Percentiles rank a stretch among this genome's conserved stretches.
These are phyloP conservation scores for Heliocidaris tuberculata DNA, from an alignment of 35 echinoderm and acorn worm genomes.

Conservation along the genomic window DNA sequence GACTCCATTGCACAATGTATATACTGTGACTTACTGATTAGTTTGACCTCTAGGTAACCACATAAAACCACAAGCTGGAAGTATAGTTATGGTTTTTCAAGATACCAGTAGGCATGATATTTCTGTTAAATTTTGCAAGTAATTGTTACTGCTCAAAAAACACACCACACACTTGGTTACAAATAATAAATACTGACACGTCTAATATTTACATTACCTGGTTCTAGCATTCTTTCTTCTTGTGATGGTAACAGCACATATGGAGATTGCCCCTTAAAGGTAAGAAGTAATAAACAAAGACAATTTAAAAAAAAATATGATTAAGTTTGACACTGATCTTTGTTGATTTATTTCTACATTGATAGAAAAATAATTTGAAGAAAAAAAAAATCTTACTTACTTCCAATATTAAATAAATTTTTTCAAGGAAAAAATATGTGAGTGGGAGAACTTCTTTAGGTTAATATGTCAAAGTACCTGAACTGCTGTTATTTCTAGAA, in stretches of 20 bases:
- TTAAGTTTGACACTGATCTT: not conserved
- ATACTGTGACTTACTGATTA: not conserved
- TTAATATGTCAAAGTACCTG: no score
- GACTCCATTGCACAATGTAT: not conserved
- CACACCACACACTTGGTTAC: not conserved
- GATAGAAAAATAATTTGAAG: no score
- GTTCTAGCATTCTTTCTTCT: not conserved
- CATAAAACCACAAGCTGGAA: not conserved
- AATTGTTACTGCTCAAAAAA: not conserved
- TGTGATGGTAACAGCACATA: not conserved
- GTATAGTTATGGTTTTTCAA: not conserved
- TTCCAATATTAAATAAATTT: no score
- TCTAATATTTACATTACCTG: not conserved
- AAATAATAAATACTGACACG: not conserved
- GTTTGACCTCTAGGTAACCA: not conserved
- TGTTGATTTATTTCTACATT: no score
- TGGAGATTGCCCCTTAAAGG: not conserved
- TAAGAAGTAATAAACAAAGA: not conserved
- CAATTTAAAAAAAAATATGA: no score
- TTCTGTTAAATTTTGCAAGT: not conserved
- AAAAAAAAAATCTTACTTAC: no score
- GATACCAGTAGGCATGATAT: not conserved
- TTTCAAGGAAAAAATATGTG: no score
- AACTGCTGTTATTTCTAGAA: no score
- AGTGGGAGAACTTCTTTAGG: no score